phyloP scores from a whole-genome alignment of 1,140 invertebrate species.

The Heliconius himera region DNA sequence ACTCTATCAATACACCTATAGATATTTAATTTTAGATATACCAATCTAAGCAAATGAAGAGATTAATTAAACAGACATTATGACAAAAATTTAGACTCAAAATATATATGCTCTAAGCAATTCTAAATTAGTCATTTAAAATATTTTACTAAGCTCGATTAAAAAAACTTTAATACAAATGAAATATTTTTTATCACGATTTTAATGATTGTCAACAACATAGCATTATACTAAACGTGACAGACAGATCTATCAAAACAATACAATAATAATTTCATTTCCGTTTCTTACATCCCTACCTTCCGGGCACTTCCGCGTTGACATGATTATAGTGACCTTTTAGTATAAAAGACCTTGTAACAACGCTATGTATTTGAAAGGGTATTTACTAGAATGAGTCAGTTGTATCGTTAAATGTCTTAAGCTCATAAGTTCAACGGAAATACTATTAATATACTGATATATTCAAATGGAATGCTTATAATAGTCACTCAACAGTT shows the following conservation, averaged over 20 bases:
- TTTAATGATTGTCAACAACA: constrained; percentile 1
- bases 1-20: background rate
- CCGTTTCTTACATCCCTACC: constrained; percentile 32
- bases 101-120: no score
- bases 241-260: constrained; percentile 35
- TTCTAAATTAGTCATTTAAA: no score
- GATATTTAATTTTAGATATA: constrained; percentile 3
- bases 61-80: background rate
- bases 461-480: constrained; percentile 11
- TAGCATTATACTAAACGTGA: constrained; percentile 28
- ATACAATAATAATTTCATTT: constrained; percentile 22
- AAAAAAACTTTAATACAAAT: background rate
- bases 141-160: background rate
- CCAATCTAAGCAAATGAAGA: no score
- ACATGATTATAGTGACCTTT: constrained; percentile 34
- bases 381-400: constrained; percentile 32
- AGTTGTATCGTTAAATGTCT: constrained; percentile 25
- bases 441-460: constrained; percentile 17
- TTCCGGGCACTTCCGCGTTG: constrained; percentile 33
- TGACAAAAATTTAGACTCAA: background rate
- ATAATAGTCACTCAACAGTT: background rate
- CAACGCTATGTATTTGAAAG: constrained; percentile 25
- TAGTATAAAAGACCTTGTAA: constrained; percentile 19
- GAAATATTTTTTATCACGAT: background rate
- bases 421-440: constrained; percentile 22